Evolutionary conservation across 2,888 invertebrate genomes (phyloP).

Genomic region (Amiota minor): DNA sequence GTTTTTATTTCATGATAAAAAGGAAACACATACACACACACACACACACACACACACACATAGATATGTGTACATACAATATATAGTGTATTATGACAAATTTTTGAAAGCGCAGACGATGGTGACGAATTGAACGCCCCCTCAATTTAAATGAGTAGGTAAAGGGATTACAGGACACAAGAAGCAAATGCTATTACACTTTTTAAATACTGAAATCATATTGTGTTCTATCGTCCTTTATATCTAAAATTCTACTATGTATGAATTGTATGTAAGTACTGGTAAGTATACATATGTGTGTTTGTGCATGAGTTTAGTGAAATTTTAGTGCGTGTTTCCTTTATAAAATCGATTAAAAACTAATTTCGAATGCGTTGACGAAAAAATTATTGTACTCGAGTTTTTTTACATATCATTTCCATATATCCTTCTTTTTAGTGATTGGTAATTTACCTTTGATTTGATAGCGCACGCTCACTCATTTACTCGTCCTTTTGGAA

Average conservation of each 20-base stretch:
- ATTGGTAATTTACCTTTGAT: background rate
- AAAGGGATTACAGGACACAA: no score
- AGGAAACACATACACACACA: conserved; percentile 23
- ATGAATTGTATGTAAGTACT: conserved; percentile 24
- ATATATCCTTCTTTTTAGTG: background rate
- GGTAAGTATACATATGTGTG: conserved; percentile 8
- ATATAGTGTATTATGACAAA: conserved; percentile 52
- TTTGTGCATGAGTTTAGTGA: conserved; percentile 18
- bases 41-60: conserved; percentile 50
- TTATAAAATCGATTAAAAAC: conserved; percentile 70
- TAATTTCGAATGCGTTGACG: conserved; percentile 53
- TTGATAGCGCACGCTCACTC: conserved; percentile 8
- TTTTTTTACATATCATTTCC: background rate
- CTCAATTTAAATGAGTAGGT: conserved; percentile 47
- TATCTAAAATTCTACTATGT: conserved; percentile 33
- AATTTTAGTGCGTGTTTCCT: conserved; percentile 46
- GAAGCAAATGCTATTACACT: no score
- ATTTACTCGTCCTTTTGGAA: background rate
- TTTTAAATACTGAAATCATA: no score
- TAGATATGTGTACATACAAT: conserved; percentile 42
- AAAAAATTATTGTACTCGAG: background rate
- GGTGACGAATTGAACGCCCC: conserved; percentile 48
- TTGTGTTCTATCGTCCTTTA: no score
- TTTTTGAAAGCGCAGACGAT: conserved; percentile 48
- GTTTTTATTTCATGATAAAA: no score